Evolutionary conservation across 2,888 invertebrate species (phyloP).

Genomic region (Eupithecia subumbrata): DNA sequence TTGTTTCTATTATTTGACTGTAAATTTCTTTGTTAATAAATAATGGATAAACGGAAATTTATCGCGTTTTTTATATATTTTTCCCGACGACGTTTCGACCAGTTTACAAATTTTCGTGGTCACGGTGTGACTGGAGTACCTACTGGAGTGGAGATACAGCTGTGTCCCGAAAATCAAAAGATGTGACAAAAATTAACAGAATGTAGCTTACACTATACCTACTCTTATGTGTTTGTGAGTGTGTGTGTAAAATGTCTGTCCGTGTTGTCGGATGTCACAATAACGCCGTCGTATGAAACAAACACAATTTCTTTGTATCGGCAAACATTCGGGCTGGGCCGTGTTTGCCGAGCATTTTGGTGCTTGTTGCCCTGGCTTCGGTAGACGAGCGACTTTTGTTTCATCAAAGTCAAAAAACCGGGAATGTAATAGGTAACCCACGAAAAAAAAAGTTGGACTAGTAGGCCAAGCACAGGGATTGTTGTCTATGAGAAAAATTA

Average conservation of each 20-base stretch:
- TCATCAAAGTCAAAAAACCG: neutral
- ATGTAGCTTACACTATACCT: too few species aligned
- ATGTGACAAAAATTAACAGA: neutral
- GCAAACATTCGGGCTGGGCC: slow-evolving; percentile 54
- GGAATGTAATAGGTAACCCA: neutral
- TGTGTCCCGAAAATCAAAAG: neutral
- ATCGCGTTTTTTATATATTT: too few species aligned
- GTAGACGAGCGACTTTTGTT: slow-evolving; percentile 52
- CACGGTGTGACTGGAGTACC: too few species aligned
- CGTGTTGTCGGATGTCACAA: slow-evolving; percentile 23
- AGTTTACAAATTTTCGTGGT: too few species aligned
- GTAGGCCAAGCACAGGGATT: neutral
- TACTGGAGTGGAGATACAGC: too few species aligned
- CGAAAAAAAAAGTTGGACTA: neutral
- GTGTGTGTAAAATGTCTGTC: neutral
- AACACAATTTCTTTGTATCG: slow-evolving; percentile 59
- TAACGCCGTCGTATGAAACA: slow-evolving; percentile 48
- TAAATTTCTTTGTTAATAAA: too few species aligned
- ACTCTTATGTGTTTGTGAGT: neutral
- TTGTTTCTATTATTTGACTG: too few species aligned
- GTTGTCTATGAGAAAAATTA: too few species aligned
- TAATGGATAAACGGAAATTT: too few species aligned
- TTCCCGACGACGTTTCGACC: too few species aligned
- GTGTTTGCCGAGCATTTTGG: slow-evolving; percentile 49
- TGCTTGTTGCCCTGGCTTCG: slow-evolving; percentile 35